A percentile compares a stretch with the other conserved stretches of the same genome.
Conservation (phyloP, 2,113 vertebrate species). For the Crotalus tigris region DNA sequence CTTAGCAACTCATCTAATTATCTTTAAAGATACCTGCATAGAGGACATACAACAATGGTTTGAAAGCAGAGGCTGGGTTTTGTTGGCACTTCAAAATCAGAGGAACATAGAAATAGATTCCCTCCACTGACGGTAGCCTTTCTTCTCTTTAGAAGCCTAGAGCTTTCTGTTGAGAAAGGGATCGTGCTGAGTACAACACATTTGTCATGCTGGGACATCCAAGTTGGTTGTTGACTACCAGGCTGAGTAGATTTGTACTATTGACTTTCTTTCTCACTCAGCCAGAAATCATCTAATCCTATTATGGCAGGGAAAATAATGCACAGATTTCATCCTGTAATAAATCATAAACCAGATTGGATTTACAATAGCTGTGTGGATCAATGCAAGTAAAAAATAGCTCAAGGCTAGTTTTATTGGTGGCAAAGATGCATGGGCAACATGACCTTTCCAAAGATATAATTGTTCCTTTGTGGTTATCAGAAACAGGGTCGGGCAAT, state of each 20-base stretch:
- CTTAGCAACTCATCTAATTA: neutral
- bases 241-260: constrained; percentile 24
- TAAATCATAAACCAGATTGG: constrained; percentile 52
- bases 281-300: constrained; percentile 47
- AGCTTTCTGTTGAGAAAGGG: neutral
- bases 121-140: neutral
- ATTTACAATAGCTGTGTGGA: constrained; percentile 35
- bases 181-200: neutral
- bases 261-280: constrained; percentile 43
- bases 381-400: constrained; percentile 27
- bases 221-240: neutral
- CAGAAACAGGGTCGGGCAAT: neutral
- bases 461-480: neutral
- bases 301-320: constrained; percentile 47
- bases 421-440: neutral
- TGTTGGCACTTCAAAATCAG: neutral
- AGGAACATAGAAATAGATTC: neutral
- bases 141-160: neutral
- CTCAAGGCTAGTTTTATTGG: neutral
- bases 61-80: neutral
- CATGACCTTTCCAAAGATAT: neutral
- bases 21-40: neutral
- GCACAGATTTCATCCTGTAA: constrained; percentile 29
- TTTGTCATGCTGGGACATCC: constrained; percentile 18
- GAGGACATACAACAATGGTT: neutral